Conservation (phyloP, 1,140 invertebrate species). For the Thaumatotibia leucotreta region DNA sequence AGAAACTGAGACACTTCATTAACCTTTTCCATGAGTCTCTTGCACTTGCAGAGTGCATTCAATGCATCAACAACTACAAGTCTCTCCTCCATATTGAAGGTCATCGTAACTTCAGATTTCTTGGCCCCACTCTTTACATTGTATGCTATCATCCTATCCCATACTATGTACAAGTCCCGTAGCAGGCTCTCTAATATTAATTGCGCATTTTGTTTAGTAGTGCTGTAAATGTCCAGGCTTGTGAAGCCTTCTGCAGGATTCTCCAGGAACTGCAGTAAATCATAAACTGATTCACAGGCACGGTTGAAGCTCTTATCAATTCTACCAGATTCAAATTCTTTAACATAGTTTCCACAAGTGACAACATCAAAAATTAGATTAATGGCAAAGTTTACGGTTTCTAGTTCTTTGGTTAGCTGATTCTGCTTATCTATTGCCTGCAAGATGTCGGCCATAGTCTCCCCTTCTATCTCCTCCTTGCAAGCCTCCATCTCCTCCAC, state of each 20-base stretch:
- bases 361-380: conserved; percentile 74
- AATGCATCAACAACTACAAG: conserved; percentile 61
- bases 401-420: conserved; percentile 71
- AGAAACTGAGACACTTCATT: conserved; percentile 75
- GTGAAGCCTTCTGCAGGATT: conserved; percentile 70
- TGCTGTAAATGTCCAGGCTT: conserved; percentile 71
- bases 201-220: conserved; percentile 57
- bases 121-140: conserved; percentile 30
- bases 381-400: conserved; percentile 73
- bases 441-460: conserved; percentile 78
- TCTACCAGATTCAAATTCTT: conserved; percentile 68
- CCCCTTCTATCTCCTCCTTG: conserved; percentile 73
- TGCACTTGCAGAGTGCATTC: conserved; percentile 68
- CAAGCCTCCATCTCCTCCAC: conserved; percentile 72
- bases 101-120: conserved; percentile 51
- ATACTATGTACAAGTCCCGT: conserved; percentile 63
- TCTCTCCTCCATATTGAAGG: conserved; percentile 50
- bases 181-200: conserved; percentile 63
- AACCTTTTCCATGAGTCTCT: conserved; percentile 69
- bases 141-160: conserved; percentile 66
- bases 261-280: conserved; percentile 71
- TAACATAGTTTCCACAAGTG: conserved; percentile 72
- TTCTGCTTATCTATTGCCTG: conserved; percentile 77
- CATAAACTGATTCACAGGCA: conserved; percentile 71
- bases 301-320: conserved; percentile 60